Evolutionary conservation across 92 coral and sea anemone species (phyloP), one percentile per base, ranked within the genome.

Genomic region (Porites cylindrica): DNA sequence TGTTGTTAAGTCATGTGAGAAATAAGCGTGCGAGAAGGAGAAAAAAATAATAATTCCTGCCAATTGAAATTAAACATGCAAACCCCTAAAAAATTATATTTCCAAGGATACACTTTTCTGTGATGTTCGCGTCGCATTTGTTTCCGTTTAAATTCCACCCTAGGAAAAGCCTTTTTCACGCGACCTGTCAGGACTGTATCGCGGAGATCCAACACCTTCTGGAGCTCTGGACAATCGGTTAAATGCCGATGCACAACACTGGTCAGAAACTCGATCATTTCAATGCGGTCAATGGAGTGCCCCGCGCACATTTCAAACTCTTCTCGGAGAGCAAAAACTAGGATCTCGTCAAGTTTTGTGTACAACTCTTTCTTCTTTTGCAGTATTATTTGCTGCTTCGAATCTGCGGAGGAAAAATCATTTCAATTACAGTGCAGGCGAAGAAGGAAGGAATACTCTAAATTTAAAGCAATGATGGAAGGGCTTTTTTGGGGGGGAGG

Each of bases 181-280:
- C 99, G 91, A 2, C 96, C 96, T 3, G 99, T 95, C 43, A 96
- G 82, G 13, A 95, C 98, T 2, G 99, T 96, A 80, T 96, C 99
- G 3, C 99, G 93, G 6, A 95, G 90, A 21, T 92, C 91, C 82
- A 96, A 65, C 9, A 96, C 88, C 81, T 95, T 91, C 75, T 96
- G 91, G 18, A 96, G 88, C 54, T 96, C 98, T 9, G 99, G 98
- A 59, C 66, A 92, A 32, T 62, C 84, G 1, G 75, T 32, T 29
- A 92, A 58, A 79, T 95, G 96, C 12, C 78, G 85, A 60, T 72
- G 87, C 47, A 96, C 98, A 1, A 91, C 86, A 47, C 85, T 26
- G 21, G 93, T 93, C 18, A 96, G 91, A 72, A 94, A 96, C 5
- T 91, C 81, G 21, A 96, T 95, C 95, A 96, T 96, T 76, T 91